Evolutionary conservation across 2,888 invertebrate genomes (phyloP), one percentile per base, ranked within the genome.

Genomic region (Lamproptera curius): DNA sequence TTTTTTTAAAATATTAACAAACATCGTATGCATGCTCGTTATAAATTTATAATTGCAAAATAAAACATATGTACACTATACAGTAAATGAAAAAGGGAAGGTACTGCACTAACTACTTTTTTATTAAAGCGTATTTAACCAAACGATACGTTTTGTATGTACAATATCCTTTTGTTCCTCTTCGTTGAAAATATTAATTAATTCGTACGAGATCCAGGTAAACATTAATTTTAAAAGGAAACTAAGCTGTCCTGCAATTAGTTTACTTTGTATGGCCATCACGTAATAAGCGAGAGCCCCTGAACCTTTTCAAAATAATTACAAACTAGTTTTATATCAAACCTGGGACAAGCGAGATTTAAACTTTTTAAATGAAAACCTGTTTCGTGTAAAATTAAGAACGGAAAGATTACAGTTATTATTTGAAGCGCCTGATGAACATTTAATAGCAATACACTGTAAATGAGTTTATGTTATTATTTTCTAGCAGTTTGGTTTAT

Each of bases 241-340:
- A 31, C 10, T 47, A 42, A 35, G 39, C 39, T 39, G 37, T 31
- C 39, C 36, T 38, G 42, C 40, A 49, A 49, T 49, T 49, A 44
- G 31, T 43, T 28, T 31, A 44, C 44, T 49, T 49, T 28, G 43
- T 36, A 49, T 40, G 44, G 40, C 15, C 17, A 40, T 40, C 43
- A 49, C 49, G 49, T 49, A 44, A 17, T 10, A 34, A 31, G 13
- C 14, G 28, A 40, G 44, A 26, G 39, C 34, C 44, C 35, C 49
- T 44, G 40, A 43, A 44, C 40, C 44, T 44, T 36, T 31, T 36
- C 26, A 31, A 44, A 49, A 44, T 36, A 49, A 49, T 49, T 49
- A 49, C 36, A 36, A 49, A 49, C 40, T 49, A 49, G 40, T 44
- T 49, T 44, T 39, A 33, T 44, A 40, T 28, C 28, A 49, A 49